Evolutionary conservation across 2,888 invertebrate genomes (phyloP).

Genomic region (Drosophila nr. perissopoda): DNA sequence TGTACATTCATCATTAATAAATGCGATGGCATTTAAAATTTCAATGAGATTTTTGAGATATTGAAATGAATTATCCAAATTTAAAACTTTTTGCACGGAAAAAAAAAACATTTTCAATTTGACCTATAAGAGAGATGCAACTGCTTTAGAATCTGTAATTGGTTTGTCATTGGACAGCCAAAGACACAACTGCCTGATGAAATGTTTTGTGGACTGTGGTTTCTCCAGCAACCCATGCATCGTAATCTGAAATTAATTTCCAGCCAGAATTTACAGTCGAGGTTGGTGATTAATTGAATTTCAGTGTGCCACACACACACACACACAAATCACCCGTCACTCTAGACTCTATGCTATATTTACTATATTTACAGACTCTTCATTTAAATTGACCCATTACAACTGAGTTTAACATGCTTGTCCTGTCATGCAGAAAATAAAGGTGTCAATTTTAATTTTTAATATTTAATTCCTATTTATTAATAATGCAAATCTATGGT

Average conservation of each 20-base stretch:
- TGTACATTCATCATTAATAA: not conserved
- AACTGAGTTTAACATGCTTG: slow-evolving; percentile 8
- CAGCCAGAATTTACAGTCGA: not conserved
- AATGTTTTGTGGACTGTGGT: slow-evolving; percentile 29
- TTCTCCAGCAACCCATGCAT: slow-evolving; percentile 8
- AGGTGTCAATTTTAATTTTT: not conserved
- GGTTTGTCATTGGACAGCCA: slow-evolving; percentile 5
- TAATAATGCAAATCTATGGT: not conserved
- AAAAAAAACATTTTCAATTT: not conserved
- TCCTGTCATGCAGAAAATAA: not conserved
- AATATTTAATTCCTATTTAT: not conserved
- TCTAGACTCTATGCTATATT: not conserved
- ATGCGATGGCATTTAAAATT: not conserved
- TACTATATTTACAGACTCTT: not conserved
- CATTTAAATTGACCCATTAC: not conserved
- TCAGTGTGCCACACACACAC: not conserved
- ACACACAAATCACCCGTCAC: not conserved
- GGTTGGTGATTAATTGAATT: not conserved
- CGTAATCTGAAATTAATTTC: not conserved
- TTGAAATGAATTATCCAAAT: not conserved
- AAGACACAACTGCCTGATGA: slow-evolving; percentile 28
- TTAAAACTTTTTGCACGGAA: not conserved
- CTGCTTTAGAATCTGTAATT: not conserved
- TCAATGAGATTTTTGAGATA: not conserved
- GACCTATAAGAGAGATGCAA: no score